phyloP scores from a whole-genome alignment of 2,888 invertebrate genomes.

The Stenoptilia bipunctidactyla region DNA sequence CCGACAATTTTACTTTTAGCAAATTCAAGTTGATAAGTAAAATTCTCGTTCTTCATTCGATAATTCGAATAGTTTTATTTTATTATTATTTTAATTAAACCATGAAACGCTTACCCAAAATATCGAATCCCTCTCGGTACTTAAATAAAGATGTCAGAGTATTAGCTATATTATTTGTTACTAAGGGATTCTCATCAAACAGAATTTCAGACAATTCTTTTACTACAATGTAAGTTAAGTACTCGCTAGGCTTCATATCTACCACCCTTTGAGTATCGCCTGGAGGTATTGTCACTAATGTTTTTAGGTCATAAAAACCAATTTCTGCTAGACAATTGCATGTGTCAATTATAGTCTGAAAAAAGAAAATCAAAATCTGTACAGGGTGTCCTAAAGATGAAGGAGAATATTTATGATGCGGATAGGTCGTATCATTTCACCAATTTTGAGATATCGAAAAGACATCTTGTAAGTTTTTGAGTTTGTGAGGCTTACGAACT shows the following conservation, averaged over 20 bases:
- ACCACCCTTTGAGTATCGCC: conserved; percentile 32
- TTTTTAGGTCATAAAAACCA: conserved; percentile 79
- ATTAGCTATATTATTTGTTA: conserved; percentile 65
- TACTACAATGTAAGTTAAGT: conserved; percentile 59
- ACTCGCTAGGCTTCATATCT: conserved; percentile 48
- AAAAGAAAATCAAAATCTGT: no score
- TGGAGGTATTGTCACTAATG: conserved; percentile 75
- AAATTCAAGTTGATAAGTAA: no score
- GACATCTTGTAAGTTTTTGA: no score
- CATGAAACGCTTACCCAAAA: conserved; percentile 44
- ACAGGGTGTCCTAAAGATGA: no score
- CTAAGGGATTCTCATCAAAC: conserved; percentile 64
- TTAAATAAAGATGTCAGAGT: conserved; percentile 67
- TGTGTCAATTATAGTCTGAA: conserved; percentile 74
- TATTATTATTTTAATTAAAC: no score
- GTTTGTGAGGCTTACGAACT: no score
- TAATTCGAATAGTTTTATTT: no score
- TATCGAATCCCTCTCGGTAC: conserved; percentile 54
- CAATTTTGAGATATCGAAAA: no score
- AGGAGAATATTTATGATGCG: no score
- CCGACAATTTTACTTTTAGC: no score
- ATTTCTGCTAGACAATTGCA: conserved; percentile 84
- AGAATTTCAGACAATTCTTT: conserved; percentile 59
- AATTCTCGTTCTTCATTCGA: no score
- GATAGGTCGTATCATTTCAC: no score